Evolutionary conservation across 2,113 vertebrate species (phyloP).

Genomic region (Theristicus caerulescens): DNA sequence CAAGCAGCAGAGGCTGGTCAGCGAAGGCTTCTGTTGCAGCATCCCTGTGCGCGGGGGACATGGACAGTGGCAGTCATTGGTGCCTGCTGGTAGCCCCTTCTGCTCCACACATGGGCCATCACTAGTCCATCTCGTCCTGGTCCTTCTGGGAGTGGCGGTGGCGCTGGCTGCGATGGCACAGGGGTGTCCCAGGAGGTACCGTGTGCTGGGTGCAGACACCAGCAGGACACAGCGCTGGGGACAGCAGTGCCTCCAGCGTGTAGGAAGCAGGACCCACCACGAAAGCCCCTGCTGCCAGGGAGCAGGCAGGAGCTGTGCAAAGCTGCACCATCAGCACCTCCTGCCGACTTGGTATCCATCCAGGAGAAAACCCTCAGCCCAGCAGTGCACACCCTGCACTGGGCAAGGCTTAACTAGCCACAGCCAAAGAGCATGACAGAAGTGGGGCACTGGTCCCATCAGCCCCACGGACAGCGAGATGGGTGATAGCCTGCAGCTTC

Average conservation of each 20-base stretch:
- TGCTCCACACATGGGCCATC: not conserved
- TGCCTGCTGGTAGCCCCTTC: not conserved
- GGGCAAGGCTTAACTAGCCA: not conserved
- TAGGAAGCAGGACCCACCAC: not conserved
- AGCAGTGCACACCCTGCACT: not conserved
- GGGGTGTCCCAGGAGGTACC: not conserved
- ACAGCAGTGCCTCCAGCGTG: fast-evolving
- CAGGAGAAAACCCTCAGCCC: not conserved
- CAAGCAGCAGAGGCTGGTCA: not conserved
- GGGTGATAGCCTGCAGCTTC: not conserved
- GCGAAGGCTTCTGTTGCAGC: not conserved
- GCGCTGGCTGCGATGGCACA: not conserved
- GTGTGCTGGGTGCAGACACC: not conserved
- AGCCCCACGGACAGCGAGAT: not conserved
- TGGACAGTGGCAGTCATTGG: fast-evolving
- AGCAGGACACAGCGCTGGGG: not conserved
- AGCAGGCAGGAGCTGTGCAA: not conserved
- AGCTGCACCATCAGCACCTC: not conserved
- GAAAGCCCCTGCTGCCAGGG: not conserved
- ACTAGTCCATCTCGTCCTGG: fast-evolving
- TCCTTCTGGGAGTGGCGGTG: not conserved
- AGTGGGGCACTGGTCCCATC: not conserved
- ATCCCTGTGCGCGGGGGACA: fast-evolving
- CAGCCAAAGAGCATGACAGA: not conserved
- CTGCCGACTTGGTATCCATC: not conserved